These are phyloP conservation scores for Emesis russula DNA, from an alignment of 2,888 invertebrate species.

Conservation along the genomic window DNA sequence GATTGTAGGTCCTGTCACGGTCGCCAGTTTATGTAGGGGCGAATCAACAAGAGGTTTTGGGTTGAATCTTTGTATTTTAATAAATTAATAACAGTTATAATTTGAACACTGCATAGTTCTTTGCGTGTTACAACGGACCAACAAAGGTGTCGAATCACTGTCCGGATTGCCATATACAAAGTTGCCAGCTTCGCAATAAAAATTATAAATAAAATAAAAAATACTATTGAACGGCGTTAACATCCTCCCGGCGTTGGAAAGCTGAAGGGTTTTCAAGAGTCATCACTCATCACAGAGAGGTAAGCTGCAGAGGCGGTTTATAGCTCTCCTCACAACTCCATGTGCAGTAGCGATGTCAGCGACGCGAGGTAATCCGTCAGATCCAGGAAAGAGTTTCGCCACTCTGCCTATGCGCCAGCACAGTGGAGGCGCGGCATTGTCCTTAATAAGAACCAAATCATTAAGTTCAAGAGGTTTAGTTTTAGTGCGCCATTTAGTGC, in stretches of 20 bases:
- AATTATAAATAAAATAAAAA: too few relatives aligned
- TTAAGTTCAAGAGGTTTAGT: background rate
- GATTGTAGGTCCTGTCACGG: too few relatives aligned
- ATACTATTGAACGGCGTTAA: background rate
- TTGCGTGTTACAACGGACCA: too few relatives aligned
- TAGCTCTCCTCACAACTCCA: background rate
- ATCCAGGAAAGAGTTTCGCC: background rate
- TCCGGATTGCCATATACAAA: too few relatives aligned
- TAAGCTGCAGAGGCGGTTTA: background rate
- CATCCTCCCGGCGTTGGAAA: conserved; percentile 6
- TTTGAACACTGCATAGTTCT: too few relatives aligned
- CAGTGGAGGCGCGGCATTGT: background rate
- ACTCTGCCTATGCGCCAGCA: background rate
- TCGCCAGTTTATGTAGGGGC: too few relatives aligned
- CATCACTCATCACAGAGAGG: background rate
- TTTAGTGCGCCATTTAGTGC: background rate
- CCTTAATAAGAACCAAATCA: conserved; percentile 2
- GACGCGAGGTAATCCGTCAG: background rate
- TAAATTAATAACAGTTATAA: too few relatives aligned
- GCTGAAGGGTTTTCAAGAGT: background rate
- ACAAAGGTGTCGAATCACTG: too few relatives aligned
- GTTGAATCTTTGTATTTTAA: too few relatives aligned
- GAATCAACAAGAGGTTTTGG: too few relatives aligned
- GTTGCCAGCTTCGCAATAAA: too few relatives aligned
- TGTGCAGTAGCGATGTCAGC: background rate